phyloP scores from a whole-genome alignment of 2,888 invertebrate genomes.

The Caenorhabditis virilis region DNA sequence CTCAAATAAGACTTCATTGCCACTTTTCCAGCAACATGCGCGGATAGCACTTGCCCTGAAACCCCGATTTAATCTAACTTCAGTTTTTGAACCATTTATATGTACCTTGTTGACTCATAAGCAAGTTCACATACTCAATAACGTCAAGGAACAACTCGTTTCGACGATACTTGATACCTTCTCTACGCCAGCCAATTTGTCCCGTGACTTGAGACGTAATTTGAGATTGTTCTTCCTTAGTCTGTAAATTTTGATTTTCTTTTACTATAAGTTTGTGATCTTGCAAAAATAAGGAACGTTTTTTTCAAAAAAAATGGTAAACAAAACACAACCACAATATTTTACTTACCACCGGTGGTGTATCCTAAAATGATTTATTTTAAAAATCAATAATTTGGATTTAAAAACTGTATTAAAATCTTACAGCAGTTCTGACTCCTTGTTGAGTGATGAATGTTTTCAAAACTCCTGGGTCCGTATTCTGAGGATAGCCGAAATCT shows the following conservation, averaged over 20 bases:
- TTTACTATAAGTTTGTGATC: neutral
- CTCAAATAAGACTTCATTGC: constrained; percentile 99
- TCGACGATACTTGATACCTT: constrained; percentile 96
- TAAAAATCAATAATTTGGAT: constrained; percentile 1
- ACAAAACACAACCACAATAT: constrained; percentile 20
- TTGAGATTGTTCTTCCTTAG: constrained; percentile 98
- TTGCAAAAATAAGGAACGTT: neutral
- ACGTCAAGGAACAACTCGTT: constrained; percentile 98
- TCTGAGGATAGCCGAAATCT: constrained; percentile 99
- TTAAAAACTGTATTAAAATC: constrained; percentile 2
- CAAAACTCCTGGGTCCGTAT: constrained; percentile 96
- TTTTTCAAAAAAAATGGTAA: neutral
- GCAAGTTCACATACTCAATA: constrained; percentile 93
- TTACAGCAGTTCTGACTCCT: constrained; percentile 76
- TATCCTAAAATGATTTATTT: constrained; percentile 33
- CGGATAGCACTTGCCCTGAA: constrained; percentile 91
- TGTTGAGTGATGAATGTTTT: constrained; percentile 99
- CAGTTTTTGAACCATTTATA: too few species aligned
- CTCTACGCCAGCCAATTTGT: constrained; percentile 93
- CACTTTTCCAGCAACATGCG: constrained; percentile 98
- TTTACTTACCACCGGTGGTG: constrained; percentile 41
- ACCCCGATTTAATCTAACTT: constrained; percentile 14
- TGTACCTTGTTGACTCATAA: constrained; percentile 97
- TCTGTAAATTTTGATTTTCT: constrained; percentile 74
- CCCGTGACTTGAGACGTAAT: constrained; percentile 88